Base-by-base conservation (phyloP, 35 echinoderm and acorn worm species). In the Eucidaris tribuloides region DNA sequence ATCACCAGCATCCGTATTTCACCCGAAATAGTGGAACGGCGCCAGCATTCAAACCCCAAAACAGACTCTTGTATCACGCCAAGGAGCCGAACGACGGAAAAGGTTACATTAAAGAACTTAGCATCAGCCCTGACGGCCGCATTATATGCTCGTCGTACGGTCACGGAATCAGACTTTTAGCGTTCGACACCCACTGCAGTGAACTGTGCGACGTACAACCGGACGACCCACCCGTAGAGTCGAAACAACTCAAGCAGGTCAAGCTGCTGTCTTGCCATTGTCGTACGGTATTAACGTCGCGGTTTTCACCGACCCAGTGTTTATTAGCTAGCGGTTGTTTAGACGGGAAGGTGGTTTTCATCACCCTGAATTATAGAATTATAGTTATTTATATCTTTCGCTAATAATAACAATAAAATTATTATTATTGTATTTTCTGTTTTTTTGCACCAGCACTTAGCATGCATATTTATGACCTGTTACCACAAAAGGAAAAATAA, bases 81-180 rank as follows among this genome's bases (percentile, higher is more conserved):
- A 79, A 65, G 31, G 96, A 99, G 57, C 85, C 86, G 2, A 99
- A 88, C 22, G 96, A 99, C 65, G 96, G 96, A 0, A 71, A 83
- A 54, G 96, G 91, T 7, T 99, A 99, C 45, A 99, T 99, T 79
- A 99, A 99, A 28, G 96, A 99, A 84, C 87, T 99, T 7, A 93
- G 96, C 35, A 70, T 99, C 40, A 99, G 96, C 44, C 96, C 96
- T 5, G 96, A 99, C 33, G 96, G 96, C 4, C 70, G 91, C 39
- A 64, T 90, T 6, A 93, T 99, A 33, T 99, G 96, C 76, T 99
- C 96, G 6, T 86, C 90, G 0, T 99, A 79, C 43, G 91, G 96
- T 11, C 86, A 83, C 52, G 91, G 96, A 0, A 71, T 99, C 2
- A 80, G 96, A 49, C 72, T 99, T 0, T 57, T 99, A 11, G 87